Evolutionary conservation across 2,888 invertebrate species (phyloP), one percentile per base, ranked within the genome.

Genomic region (Lasioglossum morio): DNA sequence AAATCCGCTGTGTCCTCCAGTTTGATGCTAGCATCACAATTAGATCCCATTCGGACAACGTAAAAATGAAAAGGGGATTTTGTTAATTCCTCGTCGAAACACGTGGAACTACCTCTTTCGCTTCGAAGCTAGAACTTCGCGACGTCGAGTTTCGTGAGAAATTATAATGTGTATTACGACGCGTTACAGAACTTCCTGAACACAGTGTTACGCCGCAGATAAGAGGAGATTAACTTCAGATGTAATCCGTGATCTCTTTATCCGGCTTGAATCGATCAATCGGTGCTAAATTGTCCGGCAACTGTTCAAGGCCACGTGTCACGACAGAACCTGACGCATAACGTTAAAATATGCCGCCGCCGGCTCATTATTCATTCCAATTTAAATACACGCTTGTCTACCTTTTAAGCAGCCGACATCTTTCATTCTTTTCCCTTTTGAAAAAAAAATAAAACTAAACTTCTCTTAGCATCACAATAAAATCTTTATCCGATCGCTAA

Each of bases 191-290:
- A 72, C 27, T 53, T 19, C 40, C 53, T 40, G 53, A 19, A 57
- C 46, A 10, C 40, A 4, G 77, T n/a, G 34, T 69, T 77, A 37
- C 77, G 69, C 37, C 34, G 37, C 16, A 14, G 40, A 77, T 60
- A 57, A 37, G 30, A 66, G 19, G 19, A 78, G 78, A 78, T 72
- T 48, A 66, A 60, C 72, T 5, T 37, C 72, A 4, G 23, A 37
- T 48, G 69, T 30, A 46, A 60, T 60, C 40, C 34, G n/a, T 14
- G 48, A 66, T 34, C 79, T 48, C 19, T 72, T 72, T 72, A 79
- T 79, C 79, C 66, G 73, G 66, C 37, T 79, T 63, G 48, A 14
- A 79, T 73, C 73, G 72, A 57, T 63, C 43, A 75, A 75, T 75
- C 57, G 48, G 27, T 63, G n/a, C 48, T 73, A 66, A 60, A 34